These are phyloP conservation scores for Corythornis madagascariensis DNA, from an alignment of 2,113 vertebrate genomes.

Conservation along the genomic window DNA sequence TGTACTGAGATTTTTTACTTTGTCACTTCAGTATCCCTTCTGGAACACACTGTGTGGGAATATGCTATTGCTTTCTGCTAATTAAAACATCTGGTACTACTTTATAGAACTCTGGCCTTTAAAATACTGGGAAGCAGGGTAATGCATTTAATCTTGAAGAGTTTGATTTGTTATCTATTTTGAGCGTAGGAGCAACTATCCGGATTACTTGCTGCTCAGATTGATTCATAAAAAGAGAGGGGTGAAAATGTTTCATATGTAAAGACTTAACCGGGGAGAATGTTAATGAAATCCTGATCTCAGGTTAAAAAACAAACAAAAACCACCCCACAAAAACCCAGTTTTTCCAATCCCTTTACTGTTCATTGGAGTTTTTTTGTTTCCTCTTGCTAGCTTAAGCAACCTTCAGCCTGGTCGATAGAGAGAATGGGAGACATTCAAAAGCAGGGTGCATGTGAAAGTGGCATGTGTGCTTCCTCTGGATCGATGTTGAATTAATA, in stretches of 20 bases:
- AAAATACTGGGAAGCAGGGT: constrained; percentile 28
- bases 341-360: background rate
- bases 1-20: constrained; percentile 37
- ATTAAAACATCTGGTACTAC: constrained; percentile 67
- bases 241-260: background rate
- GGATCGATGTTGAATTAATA: constrained; percentile 29
- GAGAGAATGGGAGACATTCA: constrained; percentile 10
- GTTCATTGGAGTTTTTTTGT: background rate
- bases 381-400: constrained; percentile 24
- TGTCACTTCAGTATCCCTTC: constrained; percentile 39
- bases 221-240: background rate
- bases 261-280: background rate
- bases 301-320: background rate
- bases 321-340: background rate
- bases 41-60: constrained; percentile 53
- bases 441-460: constrained; percentile 24
- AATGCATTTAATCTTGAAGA: constrained; percentile 36
- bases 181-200: background rate
- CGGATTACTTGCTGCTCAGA: background rate
- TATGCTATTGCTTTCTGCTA: constrained; percentile 58
- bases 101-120: constrained; percentile 48
- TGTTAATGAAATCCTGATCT: background rate
- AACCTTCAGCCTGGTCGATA: background rate
- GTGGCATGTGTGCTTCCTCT: background rate
- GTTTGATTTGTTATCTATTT: constrained; percentile 39